Base-by-base conservation (phyloP, 2,888 invertebrate species). In the Germaria angustata region DNA sequence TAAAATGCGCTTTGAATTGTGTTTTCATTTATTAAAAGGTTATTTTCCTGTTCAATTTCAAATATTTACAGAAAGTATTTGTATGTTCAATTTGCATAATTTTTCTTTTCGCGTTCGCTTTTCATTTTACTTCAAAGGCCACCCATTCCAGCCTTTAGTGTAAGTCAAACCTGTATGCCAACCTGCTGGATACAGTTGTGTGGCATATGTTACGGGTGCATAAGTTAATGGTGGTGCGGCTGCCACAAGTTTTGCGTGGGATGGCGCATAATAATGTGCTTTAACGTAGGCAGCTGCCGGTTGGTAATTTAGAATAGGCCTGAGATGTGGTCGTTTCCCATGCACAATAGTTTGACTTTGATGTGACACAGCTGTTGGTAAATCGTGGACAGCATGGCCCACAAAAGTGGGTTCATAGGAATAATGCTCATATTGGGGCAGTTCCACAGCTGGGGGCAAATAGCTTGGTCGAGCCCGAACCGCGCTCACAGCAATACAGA, bases 261-360 rank as follows among this genome's bases (percentile, higher is more conserved):
- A 68, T 9, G 86, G 85, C 6, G 81, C 85, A 86, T 78, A 81
- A 86, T 78, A 81, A 75, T 72, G 86, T 3, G 86, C 55, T 46
- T 86, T 87, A 34, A 88, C 75, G 20, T 53, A 82, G 2, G 66
- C 63, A 0, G 69, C 82, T 2, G 88, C 79, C 0, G 90, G 90
- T 3, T 87, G 57, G 57, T 89, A 88, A 0, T 87, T 86, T 9
- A 90, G 65, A 44, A 90, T 89, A 22, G 89, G 89, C 6, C 89
- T 86, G 78, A 89, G 85, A 41, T 89, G 90, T 15, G 90, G 90
- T 61, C 90, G 88, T 77, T 90, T 90, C 85, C 90, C 90, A 63
- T 90, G 90, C 15, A 90, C 89, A 82, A 90, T 89, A 13, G 90
- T 90, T 51, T 90, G 90, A 75, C 90, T 90, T 81, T 90, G 90